Percentiles rank a stretch among this genome's conserved stretches.
phyloP scores from a whole-genome alignment of 2,797 vertebrate genomes.

The Molossus molossus region DNA sequence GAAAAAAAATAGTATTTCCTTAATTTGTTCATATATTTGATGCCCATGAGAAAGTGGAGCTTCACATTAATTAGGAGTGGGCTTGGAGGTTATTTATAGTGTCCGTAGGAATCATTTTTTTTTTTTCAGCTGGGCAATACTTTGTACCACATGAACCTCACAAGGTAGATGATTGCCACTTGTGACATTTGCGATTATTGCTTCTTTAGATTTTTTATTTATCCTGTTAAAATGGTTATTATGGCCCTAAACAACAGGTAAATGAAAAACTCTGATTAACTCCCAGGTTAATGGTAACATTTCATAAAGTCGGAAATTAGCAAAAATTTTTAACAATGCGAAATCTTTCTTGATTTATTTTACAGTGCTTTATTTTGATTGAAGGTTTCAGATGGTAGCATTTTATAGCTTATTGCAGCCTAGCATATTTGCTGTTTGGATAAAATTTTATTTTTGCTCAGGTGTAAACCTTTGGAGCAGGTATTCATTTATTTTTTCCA shows the following conservation, averaged over 20 bases:
- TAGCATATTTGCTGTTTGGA: conserved; percentile 74
- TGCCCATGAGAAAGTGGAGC: conserved; percentile 88
- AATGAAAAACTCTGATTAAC: conserved; percentile 88
- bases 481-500: background rate
- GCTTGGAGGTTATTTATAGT: conserved; percentile 91
- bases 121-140: conserved; percentile 89
- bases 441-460: conserved; percentile 78
- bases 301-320: conserved; percentile 84
- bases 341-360: conserved; percentile 81
- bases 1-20: conserved; percentile 88
- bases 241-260: conserved; percentile 85
- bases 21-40: conserved; percentile 91
- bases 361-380: conserved; percentile 65
- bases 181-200: conserved; percentile 88
- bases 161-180: conserved; percentile 88
- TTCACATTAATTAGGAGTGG: conserved; percentile 90
- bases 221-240: conserved; percentile 89
- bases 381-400: conserved; percentile 66
- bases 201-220: conserved; percentile 92
- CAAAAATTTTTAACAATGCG: conserved; percentile 84
- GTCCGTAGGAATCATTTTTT: conserved; percentile 89
- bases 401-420: conserved; percentile 81
- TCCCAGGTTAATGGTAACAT: conserved; percentile 86
- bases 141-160: conserved; percentile 83
- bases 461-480: conserved; percentile 69